Conservation (phyloP, 2,888 invertebrate genomes). For the Leucozona laternaria region DNA sequence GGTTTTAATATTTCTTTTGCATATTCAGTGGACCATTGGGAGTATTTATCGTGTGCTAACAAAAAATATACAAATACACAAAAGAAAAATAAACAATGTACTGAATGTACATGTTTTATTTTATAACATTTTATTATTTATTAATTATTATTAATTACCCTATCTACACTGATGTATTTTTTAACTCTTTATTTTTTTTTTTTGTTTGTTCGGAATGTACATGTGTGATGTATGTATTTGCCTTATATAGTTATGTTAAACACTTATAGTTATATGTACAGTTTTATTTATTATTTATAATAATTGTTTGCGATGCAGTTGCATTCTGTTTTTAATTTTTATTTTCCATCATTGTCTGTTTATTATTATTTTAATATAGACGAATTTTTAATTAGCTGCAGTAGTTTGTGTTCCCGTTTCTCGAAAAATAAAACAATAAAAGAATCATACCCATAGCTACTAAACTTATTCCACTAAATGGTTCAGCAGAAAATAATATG, state of each 20-base stretch:
- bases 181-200: conserved; percentile 32
- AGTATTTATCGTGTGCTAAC: conserved; percentile 5
- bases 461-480: not conserved
- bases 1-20: not conserved
- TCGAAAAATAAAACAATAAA: not conserved
- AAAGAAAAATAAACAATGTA: conserved; percentile 2
- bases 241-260: conserved; percentile 33
- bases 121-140: conserved; percentile 40
- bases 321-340: conserved; percentile 2
- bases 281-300: conserved; percentile 10
- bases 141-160: conserved; percentile 65
- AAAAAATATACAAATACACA: conserved; percentile 5
- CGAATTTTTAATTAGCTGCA: conserved; percentile 10
- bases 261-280: conserved; percentile 16
- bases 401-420: not conserved
- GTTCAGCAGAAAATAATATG: not conserved
- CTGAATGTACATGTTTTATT: conserved; percentile 39
- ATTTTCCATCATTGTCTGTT: not conserved
- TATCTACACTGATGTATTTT: conserved; percentile 65
- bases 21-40: conserved; percentile 19
- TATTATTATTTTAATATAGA: conserved; percentile 10
- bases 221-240: conserved; percentile 13
- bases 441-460: not conserved
- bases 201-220: conserved; percentile 36
- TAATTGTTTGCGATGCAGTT: conserved; percentile 34